Base-by-base conservation (phyloP, 35 echinoderm and acorn worm genomes). In the Heliocidaris erythrogramma region DNA sequence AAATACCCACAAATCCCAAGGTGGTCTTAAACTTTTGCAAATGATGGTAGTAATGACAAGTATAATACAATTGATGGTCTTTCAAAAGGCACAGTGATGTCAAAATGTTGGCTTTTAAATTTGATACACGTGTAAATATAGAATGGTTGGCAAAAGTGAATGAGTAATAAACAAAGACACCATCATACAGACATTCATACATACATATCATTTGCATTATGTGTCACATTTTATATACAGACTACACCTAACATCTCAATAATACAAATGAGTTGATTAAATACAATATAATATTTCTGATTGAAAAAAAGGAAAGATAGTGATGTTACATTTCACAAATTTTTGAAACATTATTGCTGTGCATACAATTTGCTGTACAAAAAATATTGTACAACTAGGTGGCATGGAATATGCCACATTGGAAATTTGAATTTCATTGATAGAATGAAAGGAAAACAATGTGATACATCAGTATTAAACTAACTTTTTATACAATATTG, bases 251-350 rank as follows among this genome's bases (percentile, higher is more conserved):
- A 78, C 27, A 78, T 78, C 65, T 78, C 65, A 78, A 27, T 78
- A 78, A 78, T 78, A 78, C 65, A 78, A 78, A 78, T 78, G 65
- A 78, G 65, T 78, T 78, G 65, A 78, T 78, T 78, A 78, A 78
- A 78, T 78, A 78, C 6, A 78, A 78, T 78, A 78, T 71, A 71
- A 71, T 78, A 78, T 78, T 78, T 78, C 65, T 78, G 65, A 78
- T 78, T 78, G 65, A 78, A 78, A 78, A 71, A 71, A 71, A 78
- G 65, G 65, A 78, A 78, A 78, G 65, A n/a, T 78, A 78, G 27
- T 78, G 27, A 78, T 14, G 14, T 56, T 56, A 56, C 10, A 13
- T 78, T 21, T 78, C 65, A 78, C 65, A 78, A 78, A 78, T 24
- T 24, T 78, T 78, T 78, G 18, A 78, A 78, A 78, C 17, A 18